Evolutionary conservation across 2,113 vertebrate genomes (phyloP).

Genomic region (Condylura cristata): DNA sequence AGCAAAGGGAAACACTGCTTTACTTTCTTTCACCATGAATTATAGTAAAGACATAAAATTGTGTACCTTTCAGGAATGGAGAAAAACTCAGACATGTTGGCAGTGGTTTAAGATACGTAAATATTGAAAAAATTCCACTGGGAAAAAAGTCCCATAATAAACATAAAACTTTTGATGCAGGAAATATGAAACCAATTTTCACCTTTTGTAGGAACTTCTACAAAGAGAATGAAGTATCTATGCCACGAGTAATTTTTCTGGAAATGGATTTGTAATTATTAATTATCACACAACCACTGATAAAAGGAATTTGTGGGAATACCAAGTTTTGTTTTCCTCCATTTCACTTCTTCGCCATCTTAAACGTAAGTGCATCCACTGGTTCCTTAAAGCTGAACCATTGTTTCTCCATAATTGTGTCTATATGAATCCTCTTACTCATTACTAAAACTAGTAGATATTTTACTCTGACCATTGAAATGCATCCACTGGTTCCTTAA

Average conservation of each 20-base stretch:
- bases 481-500: too few relatives aligned
- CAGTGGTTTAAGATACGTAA: not conserved
- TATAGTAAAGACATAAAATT: not conserved
- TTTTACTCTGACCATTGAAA: not conserved
- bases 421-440: not conserved
- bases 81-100: not conserved
- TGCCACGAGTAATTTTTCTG: not conserved
- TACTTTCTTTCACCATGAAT: not conserved
- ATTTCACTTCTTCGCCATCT: not conserved
- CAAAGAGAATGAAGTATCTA: not conserved
- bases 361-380: too few relatives aligned
- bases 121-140: not conserved
- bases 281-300: not conserved
- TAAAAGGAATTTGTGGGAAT: not conserved
- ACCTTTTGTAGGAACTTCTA: not conserved
- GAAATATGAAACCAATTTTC: not conserved
- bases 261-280: not conserved
- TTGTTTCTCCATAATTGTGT: not conserved
- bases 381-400: accelerated
- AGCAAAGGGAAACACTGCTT: not conserved
- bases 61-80: not conserved
- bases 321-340: too few relatives aligned
- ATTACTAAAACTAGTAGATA: not conserved
- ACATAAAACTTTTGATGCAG: not conserved
- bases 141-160: not conserved